Base-by-base conservation (phyloP, 2,113 vertebrate species). In the Phoenicopterus ruber region DNA sequence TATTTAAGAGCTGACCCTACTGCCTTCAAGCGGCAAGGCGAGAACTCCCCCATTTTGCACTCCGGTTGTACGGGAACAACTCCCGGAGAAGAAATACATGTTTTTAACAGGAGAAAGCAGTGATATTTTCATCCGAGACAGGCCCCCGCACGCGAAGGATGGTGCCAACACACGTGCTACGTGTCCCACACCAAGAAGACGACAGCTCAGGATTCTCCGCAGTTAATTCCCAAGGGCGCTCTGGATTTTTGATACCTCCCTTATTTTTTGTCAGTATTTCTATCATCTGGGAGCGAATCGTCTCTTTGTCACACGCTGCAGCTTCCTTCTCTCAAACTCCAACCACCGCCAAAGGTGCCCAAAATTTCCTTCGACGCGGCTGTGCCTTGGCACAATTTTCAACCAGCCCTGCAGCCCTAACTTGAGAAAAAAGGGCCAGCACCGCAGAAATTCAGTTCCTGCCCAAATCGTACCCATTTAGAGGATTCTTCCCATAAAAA, bases 301-400 rank as follows among this genome's bases (percentile, higher is more conserved):
- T 21, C 40, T 36, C 61, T 44, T 42, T 44, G 29, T 22, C n/a
- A 16, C 2, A 24, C 13, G 2, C 50, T 6, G 13, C 7, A 50
- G 61, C 22, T 47, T 65, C 63, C 44, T 71, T 17, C 70, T 42
- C 70, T 54, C 26, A 31, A 63, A 20, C 19, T 26, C 57, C 11
- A 72, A 19, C 22, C n/a, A 5, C 22, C 2, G 1, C 14, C 1
- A 0, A 52, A 24, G 10, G 20, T 22, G 25, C 29, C 63, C 40
- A 47, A 28, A 26, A 9, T 10, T 20, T 34, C 84, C 46, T 50
- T 9, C 44, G 32, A 9, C 2, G 3, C 16, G 46, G 24, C 57
- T 28, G 10, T 8, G 31, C 34, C 50, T 17, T 11, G 16, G 52
- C 54, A 50, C 24, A 3, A 38, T 17, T 24, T 66, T 32, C 31